Evolutionary conservation across 92 coral and sea anemone species (phyloP), one percentile per base, ranked within the genome.

Genomic region (Epizoanthus ramosus): DNA sequence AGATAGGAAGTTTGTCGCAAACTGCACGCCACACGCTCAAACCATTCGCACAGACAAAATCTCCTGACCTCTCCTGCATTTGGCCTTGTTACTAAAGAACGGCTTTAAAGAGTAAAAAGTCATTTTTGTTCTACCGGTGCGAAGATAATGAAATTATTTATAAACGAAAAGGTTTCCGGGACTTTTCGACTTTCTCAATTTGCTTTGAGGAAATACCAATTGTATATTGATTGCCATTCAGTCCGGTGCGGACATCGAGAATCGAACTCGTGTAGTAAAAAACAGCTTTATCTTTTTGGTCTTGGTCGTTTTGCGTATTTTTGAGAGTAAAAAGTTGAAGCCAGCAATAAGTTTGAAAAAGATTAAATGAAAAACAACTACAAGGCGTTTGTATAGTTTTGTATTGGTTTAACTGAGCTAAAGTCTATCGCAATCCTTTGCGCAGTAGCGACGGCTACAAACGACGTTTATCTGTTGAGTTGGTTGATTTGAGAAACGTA

Each of bases 91-190:
- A 25, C 8, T 18, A 75, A 50, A 75, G 39, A 75, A 57, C 18
- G 39, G 3, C 13, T 12, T 31, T 22, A 64, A 18, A 31, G 45
- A 14, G 12, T 24, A 57, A 75, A 73, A 75, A 75, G 68, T 8
- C 17, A 57, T 18, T 16, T 75, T 75, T 57, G 35, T 19, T n/a
- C 71, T 74, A 60, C 80, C 21, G 58, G 35, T 71, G 79, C 66
- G 16, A 75, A 57, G 2, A 23, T 31, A 33, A 33, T 75, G 63
- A 39, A 25, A 57, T 21, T 57, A 57, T 9, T 22, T 10, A 56
- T 39, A 57, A 35, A 57, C n/a, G 14, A 33, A 33, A 16, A 21
- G 7, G 72, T 67, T 65, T 56, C 45, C 68, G 68, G 19, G 68
- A 35, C 16, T 13, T 72, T 52, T 73, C 3, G 16, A 50, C 19